Conservation (phyloP, 2,888 invertebrate species). For the Coleophora deauratella region DNA sequence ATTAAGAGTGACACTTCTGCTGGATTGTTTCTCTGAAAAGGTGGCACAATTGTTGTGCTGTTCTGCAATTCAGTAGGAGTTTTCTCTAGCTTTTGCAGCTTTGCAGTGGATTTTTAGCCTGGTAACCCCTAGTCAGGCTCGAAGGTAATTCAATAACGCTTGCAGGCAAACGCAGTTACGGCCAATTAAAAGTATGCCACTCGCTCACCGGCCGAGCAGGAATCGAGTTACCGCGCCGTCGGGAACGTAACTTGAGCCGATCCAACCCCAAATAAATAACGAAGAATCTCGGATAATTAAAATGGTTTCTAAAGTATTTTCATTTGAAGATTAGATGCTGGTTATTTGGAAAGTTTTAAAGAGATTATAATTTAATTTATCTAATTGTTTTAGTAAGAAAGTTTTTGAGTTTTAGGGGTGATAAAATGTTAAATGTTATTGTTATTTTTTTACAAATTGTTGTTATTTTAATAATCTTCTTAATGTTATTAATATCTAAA, state of each 20-base stretch:
- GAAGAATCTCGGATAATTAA: constrained; percentile 47
- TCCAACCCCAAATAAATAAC: constrained; percentile 48
- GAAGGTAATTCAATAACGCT: constrained; percentile 66
- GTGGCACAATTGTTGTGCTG: too few species aligned
- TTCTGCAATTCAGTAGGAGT: too few species aligned
- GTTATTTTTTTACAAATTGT: too few species aligned
- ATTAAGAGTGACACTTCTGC: too few species aligned
- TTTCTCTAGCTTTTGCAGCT: too few species aligned
- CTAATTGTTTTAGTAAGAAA: too few species aligned
- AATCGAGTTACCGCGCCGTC: constrained; percentile 54
- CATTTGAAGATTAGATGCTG: constrained; percentile 23
- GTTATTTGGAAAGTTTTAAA: not conserved
- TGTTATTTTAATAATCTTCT: too few species aligned
- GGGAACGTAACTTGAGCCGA: constrained; percentile 48
- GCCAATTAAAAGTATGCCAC: constrained; percentile 71
- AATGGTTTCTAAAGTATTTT: constrained; percentile 41
- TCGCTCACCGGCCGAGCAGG: constrained; percentile 47
- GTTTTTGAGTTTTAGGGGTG: too few species aligned
- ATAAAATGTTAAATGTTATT: too few species aligned
- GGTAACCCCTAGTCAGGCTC: constrained; percentile 42
- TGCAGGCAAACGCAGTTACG: constrained; percentile 68
- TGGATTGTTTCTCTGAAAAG: too few species aligned
- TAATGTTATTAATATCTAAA: too few species aligned
- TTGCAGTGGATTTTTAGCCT: constrained; percentile 19
- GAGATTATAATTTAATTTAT: too few species aligned